These are phyloP conservation scores for Acanthiza pusilla DNA, from an alignment of 2,797 vertebrate species.

Conservation along the genomic window DNA sequence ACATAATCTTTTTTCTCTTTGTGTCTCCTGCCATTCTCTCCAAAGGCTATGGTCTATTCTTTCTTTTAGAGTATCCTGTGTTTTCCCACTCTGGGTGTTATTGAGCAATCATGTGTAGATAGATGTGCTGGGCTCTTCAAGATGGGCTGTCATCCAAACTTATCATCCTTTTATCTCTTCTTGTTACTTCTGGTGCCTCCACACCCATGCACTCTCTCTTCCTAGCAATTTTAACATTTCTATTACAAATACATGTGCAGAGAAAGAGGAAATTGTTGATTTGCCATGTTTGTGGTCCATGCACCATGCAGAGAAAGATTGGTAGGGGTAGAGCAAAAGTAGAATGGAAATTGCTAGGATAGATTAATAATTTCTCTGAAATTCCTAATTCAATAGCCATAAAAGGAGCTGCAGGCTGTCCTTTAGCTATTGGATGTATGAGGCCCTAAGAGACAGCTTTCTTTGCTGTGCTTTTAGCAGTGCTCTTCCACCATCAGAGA, in stretches of 20 bases:
- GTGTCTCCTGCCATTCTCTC: neutral
- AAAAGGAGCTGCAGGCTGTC: neutral
- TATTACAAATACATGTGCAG: neutral
- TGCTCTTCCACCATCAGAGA: neutral
- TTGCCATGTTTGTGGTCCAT: neutral
- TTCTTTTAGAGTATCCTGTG: neutral
- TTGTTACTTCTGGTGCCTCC: neutral
- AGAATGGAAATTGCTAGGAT: neutral
- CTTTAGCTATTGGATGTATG: neutral
- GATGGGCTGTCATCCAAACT: neutral
- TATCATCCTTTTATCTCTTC: neutral
- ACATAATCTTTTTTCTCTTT: neutral
- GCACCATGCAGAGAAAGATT: neutral
- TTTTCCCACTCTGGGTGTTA: neutral
- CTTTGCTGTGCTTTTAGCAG: neutral
- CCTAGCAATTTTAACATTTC: neutral
- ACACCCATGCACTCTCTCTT: neutral
- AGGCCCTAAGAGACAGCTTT: neutral
- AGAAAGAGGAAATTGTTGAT: neutral
- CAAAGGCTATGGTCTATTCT: neutral
- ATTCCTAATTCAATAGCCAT: neutral
- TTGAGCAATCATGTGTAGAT: neutral
- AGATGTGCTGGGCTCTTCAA: neutral
- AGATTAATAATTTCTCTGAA: neutral
- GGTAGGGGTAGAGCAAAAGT: neutral